Percentiles rank a stretch among this genome's conserved stretches.
Evolutionary conservation across 2,797 vertebrate genomes (phyloP).

Genomic region (Microctenopoma lineatum): DNA sequence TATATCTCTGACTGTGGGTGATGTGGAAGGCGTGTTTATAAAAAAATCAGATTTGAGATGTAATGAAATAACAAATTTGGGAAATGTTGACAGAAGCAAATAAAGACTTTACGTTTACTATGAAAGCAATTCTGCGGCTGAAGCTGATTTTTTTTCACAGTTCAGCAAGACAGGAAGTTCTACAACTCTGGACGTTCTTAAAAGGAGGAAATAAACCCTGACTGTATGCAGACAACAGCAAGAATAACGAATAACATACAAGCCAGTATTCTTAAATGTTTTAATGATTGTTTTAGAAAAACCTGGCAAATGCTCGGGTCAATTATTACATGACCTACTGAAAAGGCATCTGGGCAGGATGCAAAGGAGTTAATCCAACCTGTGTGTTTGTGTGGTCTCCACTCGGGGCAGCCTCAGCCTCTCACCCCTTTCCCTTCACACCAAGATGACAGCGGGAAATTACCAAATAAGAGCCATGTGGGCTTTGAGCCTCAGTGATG

Average conservation of each 20-base stretch:
- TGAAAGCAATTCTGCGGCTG: conserved; percentile 11
- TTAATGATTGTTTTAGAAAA: conserved; percentile 21
- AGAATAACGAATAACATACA: neutral
- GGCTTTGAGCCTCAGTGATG: conserved; percentile 1
- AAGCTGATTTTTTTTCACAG: conserved; percentile 8
- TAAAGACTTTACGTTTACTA: conserved; percentile 10
- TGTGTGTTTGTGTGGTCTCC: conserved; percentile 42
- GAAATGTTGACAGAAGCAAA: conserved; percentile 4
- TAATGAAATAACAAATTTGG: conserved; percentile 5
- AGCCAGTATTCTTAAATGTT: conserved; percentile 20
- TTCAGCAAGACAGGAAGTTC: no score
- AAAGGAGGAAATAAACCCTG: conserved; percentile 21
- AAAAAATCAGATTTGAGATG: conserved; percentile 2
- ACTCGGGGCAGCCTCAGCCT: conserved; percentile 33
- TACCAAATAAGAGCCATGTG: conserved; percentile 11
- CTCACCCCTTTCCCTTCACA: conserved; percentile 15
- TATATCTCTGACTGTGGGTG: conserved; percentile 3
- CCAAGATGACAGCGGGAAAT: conserved; percentile 21
- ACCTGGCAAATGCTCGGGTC: conserved; percentile 25
- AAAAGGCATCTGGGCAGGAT: conserved; percentile 51
- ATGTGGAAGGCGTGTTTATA: neutral
- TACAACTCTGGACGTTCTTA: neutral
- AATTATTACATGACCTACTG: conserved; percentile 56
- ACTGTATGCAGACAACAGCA: conserved; percentile 15
- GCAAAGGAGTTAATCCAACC: conserved; percentile 53